Percentiles rank a stretch among this genome's conserved stretches.
Evolutionary conservation across 2,113 vertebrate genomes (phyloP).

Genomic region (Chinchilla lanigera): DNA sequence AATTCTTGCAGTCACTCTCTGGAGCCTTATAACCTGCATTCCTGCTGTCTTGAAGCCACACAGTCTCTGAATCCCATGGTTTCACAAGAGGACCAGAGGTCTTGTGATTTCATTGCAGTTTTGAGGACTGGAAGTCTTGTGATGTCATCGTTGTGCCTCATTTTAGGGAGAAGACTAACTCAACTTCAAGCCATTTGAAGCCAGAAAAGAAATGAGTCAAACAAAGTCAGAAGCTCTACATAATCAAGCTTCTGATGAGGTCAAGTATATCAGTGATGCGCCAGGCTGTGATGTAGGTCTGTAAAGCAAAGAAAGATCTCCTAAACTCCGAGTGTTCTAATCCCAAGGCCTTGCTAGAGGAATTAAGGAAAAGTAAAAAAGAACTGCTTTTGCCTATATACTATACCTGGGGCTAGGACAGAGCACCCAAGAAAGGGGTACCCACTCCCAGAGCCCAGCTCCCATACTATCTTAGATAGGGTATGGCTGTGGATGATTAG

Average conservation of each 20-base stretch:
- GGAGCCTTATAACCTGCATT: background rate
- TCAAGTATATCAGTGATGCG: background rate
- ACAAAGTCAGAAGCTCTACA: background rate
- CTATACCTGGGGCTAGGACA: background rate
- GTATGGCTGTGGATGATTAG: background rate
- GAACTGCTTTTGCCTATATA: background rate
- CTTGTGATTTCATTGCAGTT: no score
- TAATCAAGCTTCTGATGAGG: background rate
- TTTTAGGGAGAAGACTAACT: background rate
- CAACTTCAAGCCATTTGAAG: background rate
- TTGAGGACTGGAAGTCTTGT: no score
- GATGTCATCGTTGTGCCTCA: background rate
- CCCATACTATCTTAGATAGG: background rate
- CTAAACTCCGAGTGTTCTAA: background rate
- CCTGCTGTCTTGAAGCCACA: background rate
- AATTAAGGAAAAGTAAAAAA: background rate
- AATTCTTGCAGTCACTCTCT: background rate
- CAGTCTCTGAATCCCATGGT: background rate
- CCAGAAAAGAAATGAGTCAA: background rate
- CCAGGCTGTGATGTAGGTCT: background rate
- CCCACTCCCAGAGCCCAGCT: background rate
- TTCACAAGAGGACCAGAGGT: background rate
- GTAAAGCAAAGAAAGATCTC: background rate
- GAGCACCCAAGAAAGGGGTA: background rate
- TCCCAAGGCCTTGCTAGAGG: background rate